Conservation (phyloP, 2,888 invertebrate species). For the Lamproptera curius region DNA sequence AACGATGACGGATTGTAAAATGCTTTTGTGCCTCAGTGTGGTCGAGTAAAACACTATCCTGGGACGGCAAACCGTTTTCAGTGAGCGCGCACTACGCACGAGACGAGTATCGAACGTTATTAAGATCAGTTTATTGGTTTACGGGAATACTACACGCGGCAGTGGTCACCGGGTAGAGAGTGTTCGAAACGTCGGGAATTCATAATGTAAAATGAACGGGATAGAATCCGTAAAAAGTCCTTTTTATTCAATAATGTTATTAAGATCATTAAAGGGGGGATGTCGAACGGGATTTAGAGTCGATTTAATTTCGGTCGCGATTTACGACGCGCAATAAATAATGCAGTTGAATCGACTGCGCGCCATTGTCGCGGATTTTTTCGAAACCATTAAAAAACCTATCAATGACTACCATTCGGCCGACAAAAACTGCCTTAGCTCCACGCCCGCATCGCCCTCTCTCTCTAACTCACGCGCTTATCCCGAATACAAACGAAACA, state of each 20-base stretch:
- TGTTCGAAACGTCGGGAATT: too few relatives aligned
- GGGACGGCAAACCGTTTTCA: too few relatives aligned
- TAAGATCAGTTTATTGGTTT: slow-evolving; percentile 63
- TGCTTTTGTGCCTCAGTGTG: too few relatives aligned
- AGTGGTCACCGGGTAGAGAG: too few relatives aligned
- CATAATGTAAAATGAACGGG: too few relatives aligned
- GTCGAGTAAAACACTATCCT: too few relatives aligned
- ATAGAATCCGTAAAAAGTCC: too few relatives aligned
- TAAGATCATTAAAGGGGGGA: slow-evolving; percentile 52
- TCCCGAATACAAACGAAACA: neutral
- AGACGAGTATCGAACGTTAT: too few relatives aligned
- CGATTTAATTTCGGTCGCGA: slow-evolving; percentile 70
- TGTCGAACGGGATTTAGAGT: slow-evolving; percentile 57
- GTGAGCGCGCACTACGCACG: too few relatives aligned
- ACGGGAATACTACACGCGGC: too few relatives aligned
- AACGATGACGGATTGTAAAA: slow-evolving; percentile 9
- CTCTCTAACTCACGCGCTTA: slow-evolving; percentile 41
- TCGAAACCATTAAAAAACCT: slow-evolving; percentile 73
- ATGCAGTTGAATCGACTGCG: slow-evolving; percentile 55
- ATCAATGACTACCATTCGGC: slow-evolving; percentile 65
- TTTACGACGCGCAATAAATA: slow-evolving; percentile 73
- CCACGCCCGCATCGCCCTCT: slow-evolving; percentile 31
- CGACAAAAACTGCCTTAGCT: slow-evolving; percentile 57
- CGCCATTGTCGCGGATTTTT: slow-evolving; percentile 71
- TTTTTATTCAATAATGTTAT: too few relatives aligned